Percentiles rank a stretch among this genome's conserved stretches.
Conservation (phyloP, 2,888 invertebrate genomes). For the Synergus japonicus region DNA sequence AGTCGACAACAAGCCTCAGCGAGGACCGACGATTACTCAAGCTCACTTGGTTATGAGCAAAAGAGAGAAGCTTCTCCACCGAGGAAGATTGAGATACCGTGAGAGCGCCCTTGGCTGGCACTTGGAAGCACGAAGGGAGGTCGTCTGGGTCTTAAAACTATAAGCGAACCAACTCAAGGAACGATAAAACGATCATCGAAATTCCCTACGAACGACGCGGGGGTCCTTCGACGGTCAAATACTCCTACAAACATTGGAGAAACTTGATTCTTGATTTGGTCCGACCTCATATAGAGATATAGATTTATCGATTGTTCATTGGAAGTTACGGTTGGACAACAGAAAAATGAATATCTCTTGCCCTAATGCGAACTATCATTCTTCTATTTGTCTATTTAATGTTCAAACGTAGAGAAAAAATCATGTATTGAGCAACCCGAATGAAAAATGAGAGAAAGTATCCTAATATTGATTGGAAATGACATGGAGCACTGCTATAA, state of each 20-base stretch:
- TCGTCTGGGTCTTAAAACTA: constrained; percentile 40
- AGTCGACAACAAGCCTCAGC: constrained; percentile 16
- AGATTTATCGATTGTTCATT: constrained; percentile 47
- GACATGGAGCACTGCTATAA: background rate
- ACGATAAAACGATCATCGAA: constrained; percentile 52
- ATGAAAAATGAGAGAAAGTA: background rate
- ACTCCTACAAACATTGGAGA: constrained; percentile 47
- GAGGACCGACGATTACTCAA: constrained; percentile 39
- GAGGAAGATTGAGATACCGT: constrained; percentile 42
- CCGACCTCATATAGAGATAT: constrained; percentile 51
- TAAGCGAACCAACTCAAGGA: constrained; percentile 46
- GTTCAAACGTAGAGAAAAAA: background rate
- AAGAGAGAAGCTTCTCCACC: constrained; percentile 5
- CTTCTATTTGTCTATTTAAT: background rate
- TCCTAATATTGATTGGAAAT: constrained; percentile 2
- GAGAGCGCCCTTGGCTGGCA: constrained; percentile 44
- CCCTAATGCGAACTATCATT: background rate
- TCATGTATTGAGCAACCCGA: background rate
- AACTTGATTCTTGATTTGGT: constrained; percentile 50
- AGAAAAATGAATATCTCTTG: constrained; percentile 9
- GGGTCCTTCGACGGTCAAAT: constrained; percentile 44
- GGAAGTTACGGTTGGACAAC: background rate
- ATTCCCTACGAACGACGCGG: constrained; percentile 47
- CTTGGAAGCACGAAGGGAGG: constrained; percentile 40
- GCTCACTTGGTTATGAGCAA: constrained; percentile 39